Evolutionary conservation across 2,888 invertebrate genomes (phyloP).

Genomic region (Agonopterix alstromeriana): DNA sequence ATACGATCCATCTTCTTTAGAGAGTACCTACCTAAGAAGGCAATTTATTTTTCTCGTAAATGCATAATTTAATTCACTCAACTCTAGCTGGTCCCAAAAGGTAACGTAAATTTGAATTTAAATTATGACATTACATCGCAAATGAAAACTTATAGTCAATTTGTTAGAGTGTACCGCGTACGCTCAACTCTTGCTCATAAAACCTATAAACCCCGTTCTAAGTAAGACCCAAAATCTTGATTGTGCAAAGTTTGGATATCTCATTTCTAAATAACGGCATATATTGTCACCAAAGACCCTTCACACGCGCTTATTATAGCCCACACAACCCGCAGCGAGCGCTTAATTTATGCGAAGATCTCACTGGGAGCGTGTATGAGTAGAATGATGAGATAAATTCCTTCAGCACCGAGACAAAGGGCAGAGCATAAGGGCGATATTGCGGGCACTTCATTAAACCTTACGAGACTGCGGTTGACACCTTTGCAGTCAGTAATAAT

Average conservation of each 20-base stretch:
- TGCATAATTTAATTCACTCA: too few species aligned
- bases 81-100: too few species aligned
- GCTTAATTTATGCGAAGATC: constrained; percentile 40
- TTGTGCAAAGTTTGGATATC: too few species aligned
- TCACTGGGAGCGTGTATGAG: constrained; percentile 17
- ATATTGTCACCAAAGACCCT: constrained; percentile 12
- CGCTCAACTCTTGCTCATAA: too few species aligned
- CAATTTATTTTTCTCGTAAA: too few species aligned
- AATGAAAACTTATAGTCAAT: too few species aligned
- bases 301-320: constrained; percentile 15
- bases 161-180: too few species aligned
- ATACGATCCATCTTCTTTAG: too few species aligned
- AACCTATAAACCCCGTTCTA: too few species aligned
- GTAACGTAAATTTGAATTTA: too few species aligned
- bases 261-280: constrained; percentile 1
- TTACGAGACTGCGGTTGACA: constrained; percentile 18
- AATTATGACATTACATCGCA: too few species aligned
- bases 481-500: constrained; percentile 3
- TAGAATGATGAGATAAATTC: constrained; percentile 41
- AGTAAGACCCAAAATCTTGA: neutral
- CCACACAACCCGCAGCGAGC: constrained; percentile 28
- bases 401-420: constrained; percentile 24
- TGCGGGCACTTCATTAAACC: constrained; percentile 38
- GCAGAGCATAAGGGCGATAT: constrained; percentile 21
- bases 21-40: too few species aligned